Percentiles rank a stretch among this genome's conserved stretches.
phyloP scores from a whole-genome alignment of 1,140 invertebrate genomes.

The Sminthurides bifidus region DNA sequence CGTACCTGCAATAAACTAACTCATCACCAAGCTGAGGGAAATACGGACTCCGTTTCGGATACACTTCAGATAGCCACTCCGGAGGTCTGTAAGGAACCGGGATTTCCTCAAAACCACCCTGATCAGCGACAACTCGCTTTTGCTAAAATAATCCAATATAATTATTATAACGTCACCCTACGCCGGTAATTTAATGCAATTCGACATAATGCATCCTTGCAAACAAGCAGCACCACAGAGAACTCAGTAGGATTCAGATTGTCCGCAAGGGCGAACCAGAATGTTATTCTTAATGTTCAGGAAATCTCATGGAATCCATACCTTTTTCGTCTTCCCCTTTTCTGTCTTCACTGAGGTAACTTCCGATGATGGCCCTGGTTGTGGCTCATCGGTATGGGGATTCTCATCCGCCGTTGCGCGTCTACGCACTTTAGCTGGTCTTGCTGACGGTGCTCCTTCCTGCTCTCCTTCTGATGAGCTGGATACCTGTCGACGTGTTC shows the following conservation, averaged over 20 bases:
- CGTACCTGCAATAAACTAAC: slow-evolving; percentile 63
- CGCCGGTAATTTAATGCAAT: too few relatives aligned
- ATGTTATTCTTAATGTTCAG: too few relatives aligned
- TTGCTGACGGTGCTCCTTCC: background rate
- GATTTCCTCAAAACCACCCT: slow-evolving; percentile 44
- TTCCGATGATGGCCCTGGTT: slow-evolving; percentile 24
- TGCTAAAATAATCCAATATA: too few relatives aligned
- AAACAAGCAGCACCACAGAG: too few relatives aligned
- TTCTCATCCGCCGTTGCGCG: too few relatives aligned
- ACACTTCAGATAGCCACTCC: slow-evolving; percentile 86
- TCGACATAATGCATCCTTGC: too few relatives aligned
- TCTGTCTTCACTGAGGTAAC: background rate
- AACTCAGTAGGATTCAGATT: too few relatives aligned
- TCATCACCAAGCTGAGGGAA: slow-evolving; percentile 97
- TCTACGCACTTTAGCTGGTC: too few relatives aligned
- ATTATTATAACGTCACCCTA: too few relatives aligned
- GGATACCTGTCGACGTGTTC: slow-evolving; percentile 3
- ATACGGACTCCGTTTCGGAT: slow-evolving; percentile 87
- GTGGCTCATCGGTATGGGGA: slow-evolving; percentile 22
- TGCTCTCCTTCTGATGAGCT: background rate
- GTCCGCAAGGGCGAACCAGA: too few relatives aligned
- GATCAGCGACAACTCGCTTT: slow-evolving; percentile 14
- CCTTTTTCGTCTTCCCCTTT: slow-evolving; percentile 10
- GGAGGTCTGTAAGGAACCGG: slow-evolving; percentile 71
- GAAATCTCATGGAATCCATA: too few relatives aligned